Evolutionary conservation across 2,113 vertebrate species (phyloP).

Genomic region (Ploceus nigricollis): DNA sequence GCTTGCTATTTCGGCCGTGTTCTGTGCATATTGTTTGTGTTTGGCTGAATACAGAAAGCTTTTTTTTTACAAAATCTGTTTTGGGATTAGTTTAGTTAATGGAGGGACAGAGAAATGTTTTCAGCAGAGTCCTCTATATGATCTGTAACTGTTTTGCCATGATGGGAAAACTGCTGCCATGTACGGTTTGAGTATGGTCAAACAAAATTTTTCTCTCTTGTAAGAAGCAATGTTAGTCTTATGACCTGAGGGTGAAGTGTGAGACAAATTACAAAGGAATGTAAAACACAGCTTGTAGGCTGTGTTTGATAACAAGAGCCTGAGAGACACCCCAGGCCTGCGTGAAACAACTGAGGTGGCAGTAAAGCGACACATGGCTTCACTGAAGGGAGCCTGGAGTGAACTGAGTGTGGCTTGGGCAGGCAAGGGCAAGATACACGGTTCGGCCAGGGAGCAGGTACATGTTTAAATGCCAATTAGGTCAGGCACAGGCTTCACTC

Average conservation of each 20-base stretch:
- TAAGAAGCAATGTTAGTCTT: not conserved
- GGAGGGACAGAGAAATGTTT: not conserved
- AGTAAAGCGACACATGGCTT: not conserved
- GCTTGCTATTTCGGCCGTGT: not conserved
- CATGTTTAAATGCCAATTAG: not conserved
- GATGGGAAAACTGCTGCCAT: not conserved
- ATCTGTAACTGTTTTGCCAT: not conserved
- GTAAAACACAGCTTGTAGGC: not conserved
- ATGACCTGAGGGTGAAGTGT: not conserved
- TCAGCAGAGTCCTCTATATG: not conserved
- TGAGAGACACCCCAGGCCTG: not conserved
- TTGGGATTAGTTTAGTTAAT: not conserved
- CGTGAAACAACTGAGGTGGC: not conserved
- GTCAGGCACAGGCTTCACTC: not conserved
- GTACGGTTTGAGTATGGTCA: not conserved
- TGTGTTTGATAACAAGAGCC: not conserved
- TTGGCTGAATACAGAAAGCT: not conserved
- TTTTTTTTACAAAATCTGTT: not conserved
- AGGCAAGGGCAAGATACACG: not conserved
- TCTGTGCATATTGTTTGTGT: not conserved
- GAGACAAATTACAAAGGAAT: not conserved
- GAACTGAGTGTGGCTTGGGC: not conserved
- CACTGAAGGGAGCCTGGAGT: not conserved
- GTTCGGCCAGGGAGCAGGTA: not conserved
- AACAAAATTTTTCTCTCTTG: not conserved